Conservation (phyloP, 2,113 vertebrate species). For the Cochlearius cochlearius region DNA sequence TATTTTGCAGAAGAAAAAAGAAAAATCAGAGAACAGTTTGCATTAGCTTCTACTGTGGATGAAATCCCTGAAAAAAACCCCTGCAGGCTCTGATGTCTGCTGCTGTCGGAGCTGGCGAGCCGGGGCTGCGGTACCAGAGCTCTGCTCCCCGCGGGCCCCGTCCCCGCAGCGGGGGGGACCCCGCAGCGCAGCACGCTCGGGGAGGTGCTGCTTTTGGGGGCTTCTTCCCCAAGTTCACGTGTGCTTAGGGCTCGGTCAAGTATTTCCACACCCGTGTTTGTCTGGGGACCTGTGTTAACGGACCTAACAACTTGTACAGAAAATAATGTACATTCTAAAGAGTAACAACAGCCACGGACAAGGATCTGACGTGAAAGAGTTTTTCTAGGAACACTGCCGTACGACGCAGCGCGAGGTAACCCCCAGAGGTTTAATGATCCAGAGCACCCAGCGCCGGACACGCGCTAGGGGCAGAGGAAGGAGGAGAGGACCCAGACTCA, state of each 20-base stretch:
- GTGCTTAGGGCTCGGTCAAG: neutral
- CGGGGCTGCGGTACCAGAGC: neutral
- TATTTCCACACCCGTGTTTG: neutral
- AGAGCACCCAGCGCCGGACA: neutral
- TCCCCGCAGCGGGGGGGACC: neutral
- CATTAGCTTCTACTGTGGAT: neutral
- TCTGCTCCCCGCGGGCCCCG: neutral
- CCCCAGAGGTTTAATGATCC: neutral
- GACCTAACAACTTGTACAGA: neutral
- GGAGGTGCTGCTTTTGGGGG: fast-evolving
- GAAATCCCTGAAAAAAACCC: neutral
- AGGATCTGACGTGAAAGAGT: fast-evolving
- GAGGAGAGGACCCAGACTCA: neutral
- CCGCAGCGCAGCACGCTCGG: fast-evolving
- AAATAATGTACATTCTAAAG: neutral
- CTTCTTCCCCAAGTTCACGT: neutral
- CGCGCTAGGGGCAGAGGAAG: fast-evolving
- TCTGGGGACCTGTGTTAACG: no score
- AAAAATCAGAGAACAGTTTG: neutral
- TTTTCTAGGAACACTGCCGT: neutral
- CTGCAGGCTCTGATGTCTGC: fast-evolving
- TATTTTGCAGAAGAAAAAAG: neutral
- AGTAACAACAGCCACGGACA: neutral
- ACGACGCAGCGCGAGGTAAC: neutral
- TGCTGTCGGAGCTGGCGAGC: neutral